phyloP scores from a whole-genome alignment of 2,888 invertebrate species.

The Carabus problematicus region DNA sequence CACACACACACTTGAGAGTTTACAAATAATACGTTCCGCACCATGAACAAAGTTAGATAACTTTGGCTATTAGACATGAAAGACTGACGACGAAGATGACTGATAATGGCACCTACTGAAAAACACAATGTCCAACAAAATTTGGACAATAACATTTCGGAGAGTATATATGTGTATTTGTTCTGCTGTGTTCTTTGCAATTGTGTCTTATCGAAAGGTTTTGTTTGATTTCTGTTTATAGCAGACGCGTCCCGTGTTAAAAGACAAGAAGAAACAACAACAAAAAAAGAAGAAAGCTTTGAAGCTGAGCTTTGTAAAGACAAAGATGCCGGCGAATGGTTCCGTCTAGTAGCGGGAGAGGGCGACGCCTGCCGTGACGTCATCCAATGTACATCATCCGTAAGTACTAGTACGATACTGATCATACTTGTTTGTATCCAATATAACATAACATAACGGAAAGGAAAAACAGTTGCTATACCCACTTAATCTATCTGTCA shows the following conservation, averaged over 20 bases:
- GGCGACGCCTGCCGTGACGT: slow-evolving; percentile 94
- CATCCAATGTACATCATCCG: slow-evolving; percentile 93
- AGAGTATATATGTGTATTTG: background rate
- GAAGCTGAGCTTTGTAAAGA: slow-evolving; percentile 91
- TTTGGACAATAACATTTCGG: background rate
- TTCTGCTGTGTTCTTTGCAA: background rate
- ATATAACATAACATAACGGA: too few relatives aligned
- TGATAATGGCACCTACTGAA: background rate
- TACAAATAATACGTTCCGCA: background rate
- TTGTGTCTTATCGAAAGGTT: slow-evolving; percentile 1
- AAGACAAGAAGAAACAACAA: slow-evolving; percentile 69
- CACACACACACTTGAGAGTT: background rate
- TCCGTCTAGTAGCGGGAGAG: slow-evolving; percentile 87
- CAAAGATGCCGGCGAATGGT: slow-evolving; percentile 95
- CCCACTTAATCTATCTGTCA: too few relatives aligned
- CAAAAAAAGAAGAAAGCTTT: slow-evolving; percentile 86
- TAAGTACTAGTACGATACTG: slow-evolving; percentile 59
- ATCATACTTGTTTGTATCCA: background rate
- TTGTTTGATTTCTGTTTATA: slow-evolving; percentile 10
- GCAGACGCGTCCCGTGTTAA: slow-evolving; percentile 60
- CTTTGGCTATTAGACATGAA: background rate
- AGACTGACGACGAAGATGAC: background rate
- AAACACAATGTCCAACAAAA: slow-evolving; percentile 4
- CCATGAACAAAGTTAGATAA: background rate
- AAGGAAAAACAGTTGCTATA: too few relatives aligned